phyloP scores from a whole-genome alignment of 2,797 vertebrate species.

The Alfaro cultratus region DNA sequence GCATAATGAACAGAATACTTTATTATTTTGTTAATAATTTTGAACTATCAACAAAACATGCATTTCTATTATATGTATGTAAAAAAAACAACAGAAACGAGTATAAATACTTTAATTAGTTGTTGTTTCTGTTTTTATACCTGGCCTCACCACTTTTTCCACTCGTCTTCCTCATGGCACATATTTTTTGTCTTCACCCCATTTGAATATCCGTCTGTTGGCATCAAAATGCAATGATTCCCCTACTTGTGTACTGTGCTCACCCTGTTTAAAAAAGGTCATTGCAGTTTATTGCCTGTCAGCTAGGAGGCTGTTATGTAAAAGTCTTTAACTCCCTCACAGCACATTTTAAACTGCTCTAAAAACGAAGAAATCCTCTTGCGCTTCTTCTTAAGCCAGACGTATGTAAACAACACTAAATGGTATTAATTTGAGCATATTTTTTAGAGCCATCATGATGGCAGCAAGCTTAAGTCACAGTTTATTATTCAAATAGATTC shows the following conservation, averaged over 20 bases:
- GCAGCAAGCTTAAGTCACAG: conserved; percentile 28
- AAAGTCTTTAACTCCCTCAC: conserved; percentile 60
- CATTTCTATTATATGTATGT: neutral
- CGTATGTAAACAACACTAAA: conserved; percentile 40
- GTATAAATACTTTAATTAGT: neutral
- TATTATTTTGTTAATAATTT: neutral
- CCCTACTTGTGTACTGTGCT: conserved; percentile 36
- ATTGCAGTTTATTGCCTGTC: conserved; percentile 52
- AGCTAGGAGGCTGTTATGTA: conserved; percentile 61
- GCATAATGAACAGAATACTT: neutral
- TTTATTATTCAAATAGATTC: conserved; percentile 35
- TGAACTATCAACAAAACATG: neutral
- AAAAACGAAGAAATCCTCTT: conserved; percentile 41
- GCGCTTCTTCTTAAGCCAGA: conserved; percentile 34
- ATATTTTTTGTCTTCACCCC: conserved; percentile 8
- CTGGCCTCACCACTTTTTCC: neutral
- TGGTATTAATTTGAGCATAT: conserved; percentile 25
- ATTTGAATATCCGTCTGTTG: conserved; percentile 30
- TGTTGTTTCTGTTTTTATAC: conserved; percentile 13
- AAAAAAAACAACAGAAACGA: neutral
- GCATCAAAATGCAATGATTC: conserved; percentile 35
- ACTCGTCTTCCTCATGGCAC: neutral
- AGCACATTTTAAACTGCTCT: conserved; percentile 51
- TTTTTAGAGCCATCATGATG: conserved; percentile 25
- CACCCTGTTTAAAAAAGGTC: conserved; percentile 62